Percentiles rank a stretch among this genome's conserved stretches.
These are phyloP conservation scores for Discoglossus pictus DNA, from an alignment of 2,797 vertebrate species.

Conservation along the genomic window DNA sequence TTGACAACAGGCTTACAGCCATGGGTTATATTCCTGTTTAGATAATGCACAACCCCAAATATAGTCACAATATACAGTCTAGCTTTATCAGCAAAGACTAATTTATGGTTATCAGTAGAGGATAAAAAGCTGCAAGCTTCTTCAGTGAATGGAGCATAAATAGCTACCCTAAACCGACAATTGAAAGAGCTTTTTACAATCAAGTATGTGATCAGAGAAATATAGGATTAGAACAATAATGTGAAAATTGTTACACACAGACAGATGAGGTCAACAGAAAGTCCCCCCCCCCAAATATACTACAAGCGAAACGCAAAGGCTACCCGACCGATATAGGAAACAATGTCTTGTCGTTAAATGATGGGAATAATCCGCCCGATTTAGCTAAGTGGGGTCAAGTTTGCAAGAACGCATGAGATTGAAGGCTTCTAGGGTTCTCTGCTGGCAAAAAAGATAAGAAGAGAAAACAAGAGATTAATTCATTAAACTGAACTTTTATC, in stretches of 20 bases:
- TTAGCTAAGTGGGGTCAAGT: conserved; percentile 30
- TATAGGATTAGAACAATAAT: too few species aligned
- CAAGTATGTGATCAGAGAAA: too few species aligned
- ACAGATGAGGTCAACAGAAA: conserved; percentile 28
- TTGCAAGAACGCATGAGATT: conserved; percentile 31
- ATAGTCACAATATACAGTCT: too few species aligned
- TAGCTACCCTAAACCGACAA: too few species aligned
- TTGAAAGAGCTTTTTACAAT: too few species aligned
- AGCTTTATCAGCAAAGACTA: too few species aligned
- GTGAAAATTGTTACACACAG: conserved; percentile 14
- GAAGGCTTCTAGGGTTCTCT: conserved; percentile 22
- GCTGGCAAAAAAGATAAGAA: conserved; percentile 33
- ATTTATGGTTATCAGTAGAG: too few species aligned
- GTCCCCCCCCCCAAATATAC: conserved; percentile 8
- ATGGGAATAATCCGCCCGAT: conserved; percentile 24
- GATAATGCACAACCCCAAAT: too few species aligned
- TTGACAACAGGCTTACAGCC: too few species aligned
- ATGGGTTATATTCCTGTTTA: too few species aligned
- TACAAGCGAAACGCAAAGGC: neutral
- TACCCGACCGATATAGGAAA: conserved; percentile 14
- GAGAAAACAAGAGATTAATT: conserved; percentile 34
- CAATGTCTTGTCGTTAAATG: conserved; percentile 21
- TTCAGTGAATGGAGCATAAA: neutral
- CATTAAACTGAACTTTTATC: conserved; percentile 27
- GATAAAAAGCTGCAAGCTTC: too few species aligned